phyloP scores from a whole-genome alignment of 2,113 vertebrate species.

The Embiotoca jacksoni region DNA sequence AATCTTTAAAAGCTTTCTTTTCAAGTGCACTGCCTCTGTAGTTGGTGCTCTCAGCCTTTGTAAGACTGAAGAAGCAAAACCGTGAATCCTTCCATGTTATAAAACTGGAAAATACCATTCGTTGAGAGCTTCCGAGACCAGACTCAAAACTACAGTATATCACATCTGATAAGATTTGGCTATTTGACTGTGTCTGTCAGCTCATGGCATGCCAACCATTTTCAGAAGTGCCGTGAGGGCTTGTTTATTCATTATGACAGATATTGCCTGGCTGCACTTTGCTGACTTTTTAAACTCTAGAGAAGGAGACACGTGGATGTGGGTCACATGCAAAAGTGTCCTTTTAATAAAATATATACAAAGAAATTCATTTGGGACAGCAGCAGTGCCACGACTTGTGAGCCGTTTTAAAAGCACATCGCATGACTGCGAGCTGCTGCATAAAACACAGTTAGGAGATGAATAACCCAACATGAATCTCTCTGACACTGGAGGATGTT shows the following conservation, averaged over 20 bases:
- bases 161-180: background rate
- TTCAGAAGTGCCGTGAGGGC: background rate
- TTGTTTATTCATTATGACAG: conserved; percentile 13
- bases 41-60: background rate
- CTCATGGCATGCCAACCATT: background rate
- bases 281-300: too few species aligned
- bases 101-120: background rate
- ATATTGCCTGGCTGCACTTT: background rate
- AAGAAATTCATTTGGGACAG: background rate
- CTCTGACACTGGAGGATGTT: conserved; percentile 48
- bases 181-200: background rate
- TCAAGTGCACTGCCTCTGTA: background rate
- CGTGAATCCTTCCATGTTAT: background rate
- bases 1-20: conserved; percentile 14
- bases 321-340: conserved; percentile 1
- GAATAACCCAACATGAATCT: conserved; percentile 52
- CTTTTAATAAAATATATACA: conserved; percentile 21
- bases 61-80: background rate
- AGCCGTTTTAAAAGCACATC: conserved; percentile 1
- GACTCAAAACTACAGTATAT: background rate
- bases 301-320: background rate
- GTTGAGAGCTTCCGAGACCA: background rate
- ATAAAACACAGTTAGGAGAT: conserved; percentile 34
- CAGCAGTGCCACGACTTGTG: background rate
- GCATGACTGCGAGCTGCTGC: background rate